Evolutionary conservation across 2,888 invertebrate species (phyloP), one percentile per base, ranked within the genome.

Genomic region (Sminthurides aquaticus): DNA sequence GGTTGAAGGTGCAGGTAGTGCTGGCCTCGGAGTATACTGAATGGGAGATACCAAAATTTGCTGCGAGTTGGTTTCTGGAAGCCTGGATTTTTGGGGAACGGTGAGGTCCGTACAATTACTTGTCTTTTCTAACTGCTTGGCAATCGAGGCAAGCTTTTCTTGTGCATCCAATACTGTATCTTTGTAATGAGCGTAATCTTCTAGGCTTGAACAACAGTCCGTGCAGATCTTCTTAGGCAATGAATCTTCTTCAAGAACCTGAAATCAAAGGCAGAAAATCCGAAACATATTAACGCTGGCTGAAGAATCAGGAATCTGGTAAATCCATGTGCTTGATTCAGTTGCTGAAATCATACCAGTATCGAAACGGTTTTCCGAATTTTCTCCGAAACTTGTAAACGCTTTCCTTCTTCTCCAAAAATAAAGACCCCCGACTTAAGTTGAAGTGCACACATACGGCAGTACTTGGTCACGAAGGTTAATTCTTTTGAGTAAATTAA

Each of bases 151-250:
- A 49, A 74, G 66, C 57, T 73, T 74, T 22, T 72, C 74, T 49
- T 74, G 74, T 24, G 74, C 74, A 60, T 73, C 73, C 3, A 71
- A 49, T 18, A 71, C 71, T 1, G 71, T 67, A 26, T 73, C 69
- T 61, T 74, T 74, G 58, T 71, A 74, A 62, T 71, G 65, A 0
- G 67, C 64, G 60, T 70, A 74, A n/a, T 69, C 68, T 64, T 74
- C 74, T 20, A 74, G 48, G 61, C 66, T 71, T 11, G 69, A 71
- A 62, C 74, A 74, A 28, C 74, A 74, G 25, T 68, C 70, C 1
- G 71, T 73, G 48, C 74, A 74, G 27, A 73, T 72, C 59, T 68
- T 71, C 54, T 74, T 74, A 1, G 74, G 74, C 18, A 73, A 56
- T 1, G 57, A 65, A 55, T 74, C 74, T 60, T 74, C 74, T 48